Evolutionary conservation across 2,888 invertebrate species (phyloP), one percentile per base, ranked within the genome.

Genomic region (Acanthoscelides obtectus): DNA sequence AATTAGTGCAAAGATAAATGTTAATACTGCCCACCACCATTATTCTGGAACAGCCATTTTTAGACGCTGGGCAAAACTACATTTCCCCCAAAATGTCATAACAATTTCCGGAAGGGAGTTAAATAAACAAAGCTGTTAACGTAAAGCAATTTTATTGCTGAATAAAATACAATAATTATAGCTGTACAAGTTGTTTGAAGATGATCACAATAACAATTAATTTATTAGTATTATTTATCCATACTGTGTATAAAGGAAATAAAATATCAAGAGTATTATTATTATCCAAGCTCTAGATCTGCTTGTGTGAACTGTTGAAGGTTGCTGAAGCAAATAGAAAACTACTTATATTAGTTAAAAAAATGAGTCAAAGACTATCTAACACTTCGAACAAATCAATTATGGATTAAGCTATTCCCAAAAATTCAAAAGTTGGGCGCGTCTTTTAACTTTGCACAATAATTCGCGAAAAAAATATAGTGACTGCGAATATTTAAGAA

Each of bases 21-120:
- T 72, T 69, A 67, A 22, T 66, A 70, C 19, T 69, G 67, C 72
- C 79, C 77, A 81, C 84, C 84, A 83, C 84, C 84, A 83, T 80
- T 82, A 79, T 79, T 81, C 80, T 84, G 85, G 85, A 86, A 86
- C 85, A 85, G 84, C 85, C 84, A 84, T 84, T 85, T 84, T 84
- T 83, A 84, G 83, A 84, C 76, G 27, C 63, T 27, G 68, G 75
- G 73, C 71, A 72, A 69, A 72, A 75, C 70, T 70, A 70, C 68
- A 63, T 71, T 74, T 27, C 66, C 64, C 21, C n/a, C 22, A 19
- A 74, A 70, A 72, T 71, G 73, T 74, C 72, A 71, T n/a, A 74
- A 67, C 70, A 73, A 70, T 68, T 66, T 20, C 66, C 69, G 27
- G 72, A 70, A 72, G 67, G 67, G 70, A 67, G 77, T 72, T 74